Evolutionary conservation across 2,888 invertebrate species (phyloP).

Genomic region (Drosophila nr. medialis): DNA sequence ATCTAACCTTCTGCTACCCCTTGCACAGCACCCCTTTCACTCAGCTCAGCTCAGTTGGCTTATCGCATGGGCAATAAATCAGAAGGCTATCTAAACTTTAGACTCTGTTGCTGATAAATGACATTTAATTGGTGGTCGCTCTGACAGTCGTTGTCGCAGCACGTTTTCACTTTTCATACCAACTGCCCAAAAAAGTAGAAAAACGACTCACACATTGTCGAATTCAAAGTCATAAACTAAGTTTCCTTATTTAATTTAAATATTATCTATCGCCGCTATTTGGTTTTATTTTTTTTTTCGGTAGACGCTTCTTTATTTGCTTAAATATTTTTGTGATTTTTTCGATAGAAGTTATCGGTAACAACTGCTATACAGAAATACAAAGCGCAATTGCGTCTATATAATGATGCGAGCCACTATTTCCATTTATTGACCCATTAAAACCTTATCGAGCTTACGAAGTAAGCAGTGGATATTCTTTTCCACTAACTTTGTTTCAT

Average conservation of each 20-base stretch:
- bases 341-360: slow-evolving; percentile 44
- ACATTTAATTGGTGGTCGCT: slow-evolving; percentile 72
- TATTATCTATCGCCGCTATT: slow-evolving; percentile 25
- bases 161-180: slow-evolving; percentile 62
- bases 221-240: slow-evolving; percentile 37
- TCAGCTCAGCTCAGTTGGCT: slow-evolving; percentile 32
- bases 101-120: slow-evolving; percentile 77
- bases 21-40: slow-evolving; percentile 7
- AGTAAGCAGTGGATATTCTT: slow-evolving; percentile 17
- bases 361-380: slow-evolving; percentile 20
- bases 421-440: slow-evolving; percentile 30
- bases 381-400: slow-evolving; percentile 35
- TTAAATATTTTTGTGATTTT: slow-evolving; percentile 63
- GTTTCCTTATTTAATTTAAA: slow-evolving; percentile 13
- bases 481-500: background rate
- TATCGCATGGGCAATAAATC: slow-evolving; percentile 81
- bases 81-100: slow-evolving; percentile 82
- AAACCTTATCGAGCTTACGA: slow-evolving; percentile 19
- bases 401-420: slow-evolving; percentile 30
- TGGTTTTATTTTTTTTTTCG: slow-evolving; percentile 22
- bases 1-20: background rate
- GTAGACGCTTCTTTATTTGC: slow-evolving; percentile 69
- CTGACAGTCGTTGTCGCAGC: slow-evolving; percentile 43
- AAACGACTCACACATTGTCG: slow-evolving; percentile 1
- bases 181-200: slow-evolving; percentile 4